phyloP scores from a whole-genome alignment of 2,797 vertebrate genomes.

The Fratercula arctica region DNA sequence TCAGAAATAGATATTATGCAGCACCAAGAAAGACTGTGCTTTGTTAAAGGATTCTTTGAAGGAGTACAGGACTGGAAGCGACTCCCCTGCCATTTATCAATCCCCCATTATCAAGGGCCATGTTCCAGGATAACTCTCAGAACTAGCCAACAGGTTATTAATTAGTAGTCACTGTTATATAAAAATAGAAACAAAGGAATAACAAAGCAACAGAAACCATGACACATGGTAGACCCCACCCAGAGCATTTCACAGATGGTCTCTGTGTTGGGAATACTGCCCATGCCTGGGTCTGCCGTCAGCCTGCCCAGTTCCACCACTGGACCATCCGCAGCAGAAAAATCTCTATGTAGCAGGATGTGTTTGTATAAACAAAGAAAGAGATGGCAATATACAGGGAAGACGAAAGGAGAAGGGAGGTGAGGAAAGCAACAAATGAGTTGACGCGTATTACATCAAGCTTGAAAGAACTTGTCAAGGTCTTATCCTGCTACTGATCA shows the following conservation, averaged over 20 bases:
- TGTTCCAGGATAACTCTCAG: background rate
- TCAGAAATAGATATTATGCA: conserved; percentile 24
- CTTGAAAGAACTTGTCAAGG: conserved; percentile 24
- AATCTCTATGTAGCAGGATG: background rate
- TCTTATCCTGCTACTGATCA: background rate
- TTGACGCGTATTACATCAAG: background rate
- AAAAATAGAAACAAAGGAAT: background rate
- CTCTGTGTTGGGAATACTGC: background rate
- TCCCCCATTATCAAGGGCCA: background rate
- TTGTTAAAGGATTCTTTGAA: background rate
- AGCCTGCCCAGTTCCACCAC: background rate
- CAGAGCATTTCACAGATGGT: background rate
- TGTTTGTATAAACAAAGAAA: background rate
- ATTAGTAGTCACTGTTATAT: background rate
- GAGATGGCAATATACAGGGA: background rate
- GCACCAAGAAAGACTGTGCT: background rate
- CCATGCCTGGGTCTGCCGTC: background rate
- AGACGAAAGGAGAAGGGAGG: background rate
- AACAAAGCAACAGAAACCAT: background rate
- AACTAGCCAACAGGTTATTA: background rate
- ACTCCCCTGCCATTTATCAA: background rate
- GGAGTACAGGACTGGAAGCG: background rate
- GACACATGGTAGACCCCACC: background rate
- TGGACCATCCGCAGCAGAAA: background rate
- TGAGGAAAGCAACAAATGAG: background rate